These are phyloP conservation scores for Coreoperca whiteheadi DNA, from an alignment of 2,113 vertebrate genomes.

Conservation along the genomic window DNA sequence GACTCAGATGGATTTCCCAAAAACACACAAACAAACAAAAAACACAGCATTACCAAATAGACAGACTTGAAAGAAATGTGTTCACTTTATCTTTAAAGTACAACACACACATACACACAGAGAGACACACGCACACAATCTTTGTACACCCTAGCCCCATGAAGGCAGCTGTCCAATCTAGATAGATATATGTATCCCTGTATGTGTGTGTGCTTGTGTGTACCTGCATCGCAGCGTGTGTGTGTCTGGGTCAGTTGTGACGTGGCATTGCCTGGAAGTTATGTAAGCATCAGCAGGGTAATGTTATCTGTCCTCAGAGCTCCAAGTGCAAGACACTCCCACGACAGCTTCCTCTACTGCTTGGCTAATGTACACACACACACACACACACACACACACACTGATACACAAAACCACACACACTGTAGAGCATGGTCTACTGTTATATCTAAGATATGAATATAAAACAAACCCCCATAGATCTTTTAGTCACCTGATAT, in stretches of 20 bases:
- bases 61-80: background rate
- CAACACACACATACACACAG: slow-evolving; percentile 1
- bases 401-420: slow-evolving; percentile 29
- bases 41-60: background rate
- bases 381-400: slow-evolving; percentile 43
- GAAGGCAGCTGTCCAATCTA: slow-evolving; percentile 55
- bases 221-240: slow-evolving; percentile 7
- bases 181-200: slow-evolving; percentile 45
- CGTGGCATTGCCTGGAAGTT: slow-evolving; percentile 82
- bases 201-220: slow-evolving; percentile 23
- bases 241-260: slow-evolving; percentile 73
- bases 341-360: slow-evolving; percentile 69
- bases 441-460: slow-evolving; percentile 45
- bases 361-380: slow-evolving; percentile 42
- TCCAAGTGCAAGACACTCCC: slow-evolving; percentile 71
- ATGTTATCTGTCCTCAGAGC: slow-evolving; percentile 80
- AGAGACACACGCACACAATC: slow-evolving; percentile 17
- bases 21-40: slow-evolving; percentile 30
- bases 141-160: slow-evolving; percentile 28
- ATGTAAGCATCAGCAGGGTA: slow-evolving; percentile 80
- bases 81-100: background rate
- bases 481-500: slow-evolving; percentile 2
- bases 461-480: slow-evolving; percentile 22
- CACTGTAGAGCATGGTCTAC: slow-evolving; percentile 5
- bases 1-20: slow-evolving; percentile 56